A percentile compares a stretch with the other conserved stretches of the same genome.
Evolutionary conservation across 2,113 vertebrate species (phyloP).

Genomic region (Actenoides hombroni): DNA sequence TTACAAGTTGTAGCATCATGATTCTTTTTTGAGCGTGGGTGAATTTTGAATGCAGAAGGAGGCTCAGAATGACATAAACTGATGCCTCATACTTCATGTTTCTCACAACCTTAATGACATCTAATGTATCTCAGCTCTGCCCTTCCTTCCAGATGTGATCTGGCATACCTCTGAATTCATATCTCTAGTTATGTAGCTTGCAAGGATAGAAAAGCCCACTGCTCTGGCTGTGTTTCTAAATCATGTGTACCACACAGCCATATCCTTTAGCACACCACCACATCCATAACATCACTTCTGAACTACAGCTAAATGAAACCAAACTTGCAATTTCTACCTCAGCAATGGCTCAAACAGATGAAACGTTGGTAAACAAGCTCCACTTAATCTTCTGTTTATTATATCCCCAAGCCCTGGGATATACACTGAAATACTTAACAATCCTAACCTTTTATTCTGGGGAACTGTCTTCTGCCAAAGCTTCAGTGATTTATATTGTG

Average conservation of each 20-base stretch:
- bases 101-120: neutral
- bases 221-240: neutral
- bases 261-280: neutral
- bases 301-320: neutral
- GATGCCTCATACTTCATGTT: neutral
- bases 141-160: neutral
- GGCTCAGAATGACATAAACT: neutral
- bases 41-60: neutral
- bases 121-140: neutral
- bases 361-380: neutral
- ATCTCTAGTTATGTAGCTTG: neutral
- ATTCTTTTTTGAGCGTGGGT: neutral
- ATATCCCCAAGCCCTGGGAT: neutral
- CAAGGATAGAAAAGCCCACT: neutral
- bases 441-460: neutral
- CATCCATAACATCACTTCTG: accelerated
- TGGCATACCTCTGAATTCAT: neutral
- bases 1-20: neutral
- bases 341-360: neutral
- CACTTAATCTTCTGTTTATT: neutral
- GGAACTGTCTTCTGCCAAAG: neutral
- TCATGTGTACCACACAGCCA: neutral
- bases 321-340: neutral
- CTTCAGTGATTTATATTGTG: neutral
- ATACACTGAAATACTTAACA: neutral